Percentiles rank a stretch among this genome's conserved stretches.
These are phyloP conservation scores for Rhinella marina DNA, from an alignment of 2,797 vertebrate genomes.

Conservation along the genomic window DNA sequence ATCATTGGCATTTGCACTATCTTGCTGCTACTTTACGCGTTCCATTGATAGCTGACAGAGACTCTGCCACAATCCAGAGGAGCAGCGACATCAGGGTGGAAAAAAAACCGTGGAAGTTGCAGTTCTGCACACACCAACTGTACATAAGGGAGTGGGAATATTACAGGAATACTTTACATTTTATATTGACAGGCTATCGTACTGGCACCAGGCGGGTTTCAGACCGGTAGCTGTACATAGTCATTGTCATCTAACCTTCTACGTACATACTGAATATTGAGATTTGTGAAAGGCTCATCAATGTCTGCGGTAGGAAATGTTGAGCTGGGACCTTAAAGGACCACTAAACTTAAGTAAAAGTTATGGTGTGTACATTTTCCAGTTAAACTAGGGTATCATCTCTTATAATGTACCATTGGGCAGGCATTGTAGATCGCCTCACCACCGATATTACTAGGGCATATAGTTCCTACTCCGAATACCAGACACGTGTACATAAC, in stretches of 20 bases:
- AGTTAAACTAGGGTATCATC: background rate
- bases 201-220: constrained; percentile 42
- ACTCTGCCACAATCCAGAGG: constrained; percentile 67
- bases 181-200: constrained; percentile 62
- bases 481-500: background rate
- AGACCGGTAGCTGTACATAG: constrained; percentile 33
- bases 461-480: background rate
- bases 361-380: background rate
- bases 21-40: constrained; percentile 91
- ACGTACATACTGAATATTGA: constrained; percentile 26
- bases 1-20: constrained; percentile 93
- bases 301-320: background rate
- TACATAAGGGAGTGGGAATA: constrained; percentile 60
- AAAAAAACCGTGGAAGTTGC: constrained; percentile 53
- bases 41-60: constrained; percentile 83
- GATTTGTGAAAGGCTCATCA: background rate
- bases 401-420: background rate
- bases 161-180: constrained; percentile 63
- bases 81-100: constrained; percentile 14
- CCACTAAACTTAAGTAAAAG: background rate
- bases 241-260: constrained; percentile 30
- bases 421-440: background rate
- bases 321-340: constrained; percentile 2
- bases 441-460: background rate
- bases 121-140: constrained; percentile 66